Conservation (phyloP, 64 coral and sea anemone genomes). For the Stichodactyla mertensii region DNA sequence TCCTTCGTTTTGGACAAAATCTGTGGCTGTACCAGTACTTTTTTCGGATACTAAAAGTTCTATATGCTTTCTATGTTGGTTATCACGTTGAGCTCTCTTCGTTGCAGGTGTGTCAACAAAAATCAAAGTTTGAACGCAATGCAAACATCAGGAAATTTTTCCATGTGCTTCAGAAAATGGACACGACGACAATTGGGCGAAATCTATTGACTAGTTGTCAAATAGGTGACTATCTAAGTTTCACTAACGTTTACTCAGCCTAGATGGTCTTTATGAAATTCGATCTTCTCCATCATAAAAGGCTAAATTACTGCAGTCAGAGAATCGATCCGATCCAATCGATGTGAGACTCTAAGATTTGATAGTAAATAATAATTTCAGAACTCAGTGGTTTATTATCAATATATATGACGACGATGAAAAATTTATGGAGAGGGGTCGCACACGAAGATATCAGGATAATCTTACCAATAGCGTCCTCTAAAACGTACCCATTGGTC, state of each 20-base stretch:
- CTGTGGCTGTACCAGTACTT: background rate
- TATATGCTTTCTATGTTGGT: no score
- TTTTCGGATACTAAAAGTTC: no score
- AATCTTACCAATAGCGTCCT: background rate
- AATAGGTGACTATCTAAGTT: conserved; percentile 21
- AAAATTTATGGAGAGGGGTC: background rate
- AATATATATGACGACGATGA: background rate
- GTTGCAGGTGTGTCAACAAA: conserved; percentile 21
- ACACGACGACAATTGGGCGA: background rate
- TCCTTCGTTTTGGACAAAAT: background rate
- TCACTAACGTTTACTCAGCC: conserved; percentile 11
- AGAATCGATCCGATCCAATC: background rate
- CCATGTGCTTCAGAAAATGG: conserved; percentile 25
- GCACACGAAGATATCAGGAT: background rate
- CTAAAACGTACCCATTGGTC: background rate
- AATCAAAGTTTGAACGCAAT: conserved; percentile 19
- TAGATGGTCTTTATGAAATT: conserved; percentile 19
- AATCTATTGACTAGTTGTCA: conserved; percentile 21
- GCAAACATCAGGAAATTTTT: background rate
- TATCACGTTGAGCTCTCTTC: background rate
- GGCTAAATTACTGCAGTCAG: background rate
- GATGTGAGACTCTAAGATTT: background rate
- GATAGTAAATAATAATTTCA: background rate
- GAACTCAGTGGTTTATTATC: background rate
- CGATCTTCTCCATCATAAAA: conserved; percentile 7